A percentile compares a stretch with the other conserved stretches of the same genome.
These are phyloP conservation scores for Umimayanthus kanabou DNA, from an alignment of 92 coral and sea anemone genomes.

Conservation along the genomic window DNA sequence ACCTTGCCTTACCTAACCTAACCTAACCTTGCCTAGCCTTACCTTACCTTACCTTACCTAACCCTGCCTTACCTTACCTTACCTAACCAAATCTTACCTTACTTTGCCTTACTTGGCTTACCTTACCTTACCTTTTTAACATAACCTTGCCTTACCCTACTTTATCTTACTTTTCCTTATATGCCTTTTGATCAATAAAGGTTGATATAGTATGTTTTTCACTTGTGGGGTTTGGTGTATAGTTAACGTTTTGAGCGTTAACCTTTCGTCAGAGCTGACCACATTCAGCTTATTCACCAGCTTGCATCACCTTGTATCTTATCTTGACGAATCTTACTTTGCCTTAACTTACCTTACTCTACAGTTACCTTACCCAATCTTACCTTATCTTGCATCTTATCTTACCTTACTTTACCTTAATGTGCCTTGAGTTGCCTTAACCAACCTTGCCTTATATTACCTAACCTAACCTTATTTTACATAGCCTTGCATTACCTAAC, in stretches of 20 bases:
- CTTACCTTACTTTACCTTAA: not conserved
- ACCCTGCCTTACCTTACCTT: conserved; percentile 26
- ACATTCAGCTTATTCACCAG: no score
- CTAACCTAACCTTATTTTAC: not conserved
- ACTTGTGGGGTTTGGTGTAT: no score
- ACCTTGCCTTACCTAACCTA: conserved; percentile 32
- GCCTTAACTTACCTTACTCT: no score
- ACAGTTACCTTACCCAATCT: conserved; percentile 5
- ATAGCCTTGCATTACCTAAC: not conserved
- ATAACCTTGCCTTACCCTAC: conserved; percentile 3
- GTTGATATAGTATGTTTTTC: no score
- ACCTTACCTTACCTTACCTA: conserved; percentile 36
- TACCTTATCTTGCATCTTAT: not conserved
- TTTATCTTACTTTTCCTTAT: no score
- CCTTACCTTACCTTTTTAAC: no score
- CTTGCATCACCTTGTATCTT: no score
- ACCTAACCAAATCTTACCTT: conserved; percentile 32
- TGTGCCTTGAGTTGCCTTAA: not conserved
- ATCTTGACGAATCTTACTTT: no score
- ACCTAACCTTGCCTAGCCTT: conserved; percentile 15
- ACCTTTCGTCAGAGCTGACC: no score
- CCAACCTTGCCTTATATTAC: not conserved
- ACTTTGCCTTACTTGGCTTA: not conserved
- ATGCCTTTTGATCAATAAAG: no score
- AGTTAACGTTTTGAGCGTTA: no score